These are phyloP conservation scores for Globia sparganii DNA, from an alignment of 2,888 invertebrate genomes.

Conservation along the genomic window DNA sequence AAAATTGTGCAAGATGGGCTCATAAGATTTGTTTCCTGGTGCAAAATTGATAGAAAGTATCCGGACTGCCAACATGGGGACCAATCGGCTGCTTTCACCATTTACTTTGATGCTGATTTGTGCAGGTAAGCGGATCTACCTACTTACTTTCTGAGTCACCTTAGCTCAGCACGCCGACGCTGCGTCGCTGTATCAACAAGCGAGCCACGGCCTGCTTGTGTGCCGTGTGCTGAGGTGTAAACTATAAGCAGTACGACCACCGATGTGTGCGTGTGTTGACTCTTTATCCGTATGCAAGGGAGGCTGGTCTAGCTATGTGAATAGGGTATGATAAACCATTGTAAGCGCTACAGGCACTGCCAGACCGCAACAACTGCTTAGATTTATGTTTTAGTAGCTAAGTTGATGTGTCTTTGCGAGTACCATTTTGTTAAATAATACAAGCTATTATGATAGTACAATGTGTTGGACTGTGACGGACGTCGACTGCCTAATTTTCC, in stretches of 20 bases:
- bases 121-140: conserved; percentile 87
- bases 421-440: not conserved
- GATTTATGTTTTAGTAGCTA: conserved; percentile 15
- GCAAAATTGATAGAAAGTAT: conserved; percentile 83
- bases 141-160: conserved; percentile 85
- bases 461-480: not conserved
- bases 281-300: conserved; percentile 68
- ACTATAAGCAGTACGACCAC: conserved; percentile 20
- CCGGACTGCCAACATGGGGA: conserved; percentile 82
- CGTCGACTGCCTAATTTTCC: not conserved
- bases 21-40: conserved; percentile 79
- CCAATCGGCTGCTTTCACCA: conserved; percentile 86
- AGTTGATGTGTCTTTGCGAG: not conserved
- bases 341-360: conserved; percentile 13
- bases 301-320: conserved; percentile 60
- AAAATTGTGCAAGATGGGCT: conserved; percentile 83
- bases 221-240: conserved; percentile 62
- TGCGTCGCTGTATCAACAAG: conserved; percentile 77
- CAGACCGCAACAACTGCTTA: conserved; percentile 6
- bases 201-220: conserved; percentile 56
- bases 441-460: not conserved
- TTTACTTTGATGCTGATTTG: conserved; percentile 87
- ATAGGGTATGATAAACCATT: conserved; percentile 60
- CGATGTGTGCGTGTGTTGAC: conserved; percentile 73
- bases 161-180: conserved; percentile 73